These are phyloP conservation scores for Drosophila mettleri DNA, from an alignment of 2,888 invertebrate genomes.

Conservation along the genomic window DNA sequence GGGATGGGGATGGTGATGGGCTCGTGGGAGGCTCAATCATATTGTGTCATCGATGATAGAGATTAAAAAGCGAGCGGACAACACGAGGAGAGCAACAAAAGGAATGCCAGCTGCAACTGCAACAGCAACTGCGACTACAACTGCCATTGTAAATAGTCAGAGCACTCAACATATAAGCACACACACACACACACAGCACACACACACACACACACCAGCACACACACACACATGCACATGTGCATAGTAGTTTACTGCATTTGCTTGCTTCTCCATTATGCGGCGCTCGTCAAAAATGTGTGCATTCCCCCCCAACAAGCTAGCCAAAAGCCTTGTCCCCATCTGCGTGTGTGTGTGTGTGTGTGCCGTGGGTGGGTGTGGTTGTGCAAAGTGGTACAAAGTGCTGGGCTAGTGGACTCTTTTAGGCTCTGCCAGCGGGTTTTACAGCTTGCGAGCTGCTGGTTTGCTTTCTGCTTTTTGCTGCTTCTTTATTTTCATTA, in stretches of 20 bases:
- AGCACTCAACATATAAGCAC: conserved; percentile 49
- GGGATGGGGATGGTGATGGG: not conserved
- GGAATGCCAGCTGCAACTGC: conserved; percentile 47
- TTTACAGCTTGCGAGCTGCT: conserved; percentile 39
- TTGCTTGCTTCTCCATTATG: conserved; percentile 65
- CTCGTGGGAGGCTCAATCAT: conserved; percentile 66
- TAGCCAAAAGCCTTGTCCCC: conserved; percentile 28
- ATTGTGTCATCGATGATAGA: conserved; percentile 80
- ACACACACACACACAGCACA: conserved; percentile 5
- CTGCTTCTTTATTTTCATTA: conserved; percentile 61
- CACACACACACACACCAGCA: conserved; percentile 7
- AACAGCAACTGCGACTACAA: conserved; percentile 60
- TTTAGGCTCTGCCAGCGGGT: conserved; percentile 28
- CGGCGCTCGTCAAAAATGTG: conserved; percentile 50
- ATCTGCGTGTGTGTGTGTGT: conserved; percentile 27
- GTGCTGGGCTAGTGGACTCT: conserved; percentile 69
- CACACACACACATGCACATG: not conserved
- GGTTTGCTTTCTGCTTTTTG: conserved; percentile 36
- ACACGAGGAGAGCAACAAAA: no score
- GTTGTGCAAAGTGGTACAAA: conserved; percentile 76
- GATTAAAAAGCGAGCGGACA: conserved; percentile 4
- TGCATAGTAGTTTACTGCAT: conserved; percentile 17
- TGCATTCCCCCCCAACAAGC: conserved; percentile 45
- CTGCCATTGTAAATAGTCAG: conserved; percentile 76
- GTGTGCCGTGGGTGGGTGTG: conserved; percentile 42